Percentiles rank a stretch among this genome's conserved stretches.
Evolutionary conservation across 2,113 vertebrate species (phyloP).

Genomic region (Stigmatopora nigra): DNA sequence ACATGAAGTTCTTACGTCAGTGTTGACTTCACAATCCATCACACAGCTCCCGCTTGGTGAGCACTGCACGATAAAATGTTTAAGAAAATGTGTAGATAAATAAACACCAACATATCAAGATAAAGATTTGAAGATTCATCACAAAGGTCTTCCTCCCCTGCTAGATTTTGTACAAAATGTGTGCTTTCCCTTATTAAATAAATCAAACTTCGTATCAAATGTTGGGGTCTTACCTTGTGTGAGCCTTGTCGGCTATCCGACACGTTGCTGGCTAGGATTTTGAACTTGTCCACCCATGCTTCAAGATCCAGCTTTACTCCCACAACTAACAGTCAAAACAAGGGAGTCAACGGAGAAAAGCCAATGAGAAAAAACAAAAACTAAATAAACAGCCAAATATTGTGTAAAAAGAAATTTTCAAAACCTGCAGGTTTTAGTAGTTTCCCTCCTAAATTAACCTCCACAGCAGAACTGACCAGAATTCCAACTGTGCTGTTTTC

Average conservation of each 20-base stretch:
- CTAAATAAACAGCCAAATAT: not conserved
- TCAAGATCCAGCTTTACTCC: constrained; percentile 96
- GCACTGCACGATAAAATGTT: constrained; percentile 69
- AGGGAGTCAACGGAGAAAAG: not conserved
- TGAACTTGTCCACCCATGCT: constrained; percentile 98
- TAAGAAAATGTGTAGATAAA: constrained; percentile 1
- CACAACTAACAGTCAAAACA: constrained; percentile 72
- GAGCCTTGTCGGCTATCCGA: constrained; percentile 82
- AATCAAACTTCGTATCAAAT: not conserved
- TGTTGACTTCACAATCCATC: constrained; percentile 98
- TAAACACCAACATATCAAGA: no score
- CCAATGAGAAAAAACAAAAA: not conserved
- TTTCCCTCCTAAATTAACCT: constrained; percentile 81
- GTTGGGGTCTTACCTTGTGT: constrained; percentile 74
- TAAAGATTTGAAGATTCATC: no score
- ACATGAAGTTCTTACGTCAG: constrained; percentile 75
- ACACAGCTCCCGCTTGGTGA: constrained; percentile 91
- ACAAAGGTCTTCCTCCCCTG: no score
- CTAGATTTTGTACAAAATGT: no score
- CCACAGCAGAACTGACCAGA: constrained; percentile 87
- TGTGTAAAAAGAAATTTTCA: not conserved
- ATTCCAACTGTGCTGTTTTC: constrained; percentile 89
- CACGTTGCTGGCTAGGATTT: constrained; percentile 94
- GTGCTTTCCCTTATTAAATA: no score
- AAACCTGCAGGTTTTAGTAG: constrained; percentile 90